These are phyloP conservation scores for Epicauta chinensis DNA, from an alignment of 1,140 invertebrate genomes.

Conservation along the genomic window DNA sequence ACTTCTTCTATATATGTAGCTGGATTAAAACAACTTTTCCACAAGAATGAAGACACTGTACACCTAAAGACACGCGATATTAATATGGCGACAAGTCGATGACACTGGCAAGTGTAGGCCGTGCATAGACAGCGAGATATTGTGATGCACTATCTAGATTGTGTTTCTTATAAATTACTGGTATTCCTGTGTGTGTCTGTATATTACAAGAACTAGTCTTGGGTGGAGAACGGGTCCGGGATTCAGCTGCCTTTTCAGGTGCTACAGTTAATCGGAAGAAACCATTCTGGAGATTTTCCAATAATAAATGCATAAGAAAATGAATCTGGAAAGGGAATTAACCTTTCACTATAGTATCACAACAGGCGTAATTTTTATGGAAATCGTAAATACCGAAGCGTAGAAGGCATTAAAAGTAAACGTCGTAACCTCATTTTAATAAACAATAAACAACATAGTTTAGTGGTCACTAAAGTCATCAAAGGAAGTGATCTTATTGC, in stretches of 20 bases:
- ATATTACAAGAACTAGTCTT: slow-evolving; percentile 31
- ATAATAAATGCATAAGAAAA: too few species aligned
- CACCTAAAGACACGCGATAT: slow-evolving; percentile 37
- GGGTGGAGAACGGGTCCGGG: slow-evolving; percentile 28
- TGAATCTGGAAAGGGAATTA: too few species aligned
- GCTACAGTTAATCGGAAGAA: slow-evolving; percentile 38
- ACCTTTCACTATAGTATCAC: too few species aligned
- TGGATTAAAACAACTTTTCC: slow-evolving; percentile 33
- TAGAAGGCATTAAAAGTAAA: slow-evolving; percentile 30
- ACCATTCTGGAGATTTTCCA: slow-evolving; percentile 10
- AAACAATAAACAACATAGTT: slow-evolving; percentile 40
- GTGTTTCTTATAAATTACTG: slow-evolving; percentile 38
- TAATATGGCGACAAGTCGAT: slow-evolving; percentile 40
- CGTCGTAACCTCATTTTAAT: slow-evolving; percentile 39
- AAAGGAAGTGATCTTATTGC: slow-evolving; percentile 5
- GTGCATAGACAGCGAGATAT: slow-evolving; percentile 34
- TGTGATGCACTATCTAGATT: slow-evolving; percentile 36
- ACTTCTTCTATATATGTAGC: slow-evolving; percentile 34
- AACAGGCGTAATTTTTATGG: slow-evolving; percentile 8
- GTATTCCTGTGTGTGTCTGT: slow-evolving; percentile 31
- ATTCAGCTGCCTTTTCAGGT: slow-evolving; percentile 35
- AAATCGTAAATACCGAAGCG: slow-evolving; percentile 9
- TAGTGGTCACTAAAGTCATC: slow-evolving; percentile 35
- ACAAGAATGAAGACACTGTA: slow-evolving; percentile 33
- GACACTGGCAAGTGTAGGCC: slow-evolving; percentile 38